Conservation (phyloP, 2,113 vertebrate species). For the Ophthalmolycus amberensis region DNA sequence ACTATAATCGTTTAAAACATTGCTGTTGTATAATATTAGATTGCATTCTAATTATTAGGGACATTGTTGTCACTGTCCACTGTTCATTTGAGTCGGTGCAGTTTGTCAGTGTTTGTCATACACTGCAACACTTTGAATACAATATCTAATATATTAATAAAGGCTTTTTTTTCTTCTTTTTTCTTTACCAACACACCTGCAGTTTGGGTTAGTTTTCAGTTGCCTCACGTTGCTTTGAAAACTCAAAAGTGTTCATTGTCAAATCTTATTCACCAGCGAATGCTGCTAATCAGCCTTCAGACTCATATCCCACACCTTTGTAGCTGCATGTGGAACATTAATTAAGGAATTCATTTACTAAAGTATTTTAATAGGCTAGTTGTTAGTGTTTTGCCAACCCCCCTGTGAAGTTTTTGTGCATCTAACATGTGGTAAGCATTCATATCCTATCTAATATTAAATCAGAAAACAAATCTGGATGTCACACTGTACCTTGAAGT, state of each 20-base stretch:
- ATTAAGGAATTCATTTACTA: slow-evolving; percentile 11
- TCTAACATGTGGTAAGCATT: neutral
- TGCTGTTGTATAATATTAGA: neutral
- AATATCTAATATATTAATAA: neutral
- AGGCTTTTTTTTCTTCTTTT: neutral
- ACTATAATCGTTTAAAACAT: neutral
- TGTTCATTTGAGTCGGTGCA: neutral
- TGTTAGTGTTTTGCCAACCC: slow-evolving; percentile 10
- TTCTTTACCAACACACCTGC: neutral
- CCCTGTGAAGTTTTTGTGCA: neutral
- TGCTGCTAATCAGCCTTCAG: slow-evolving; percentile 24
- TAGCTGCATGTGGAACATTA: slow-evolving; percentile 11
- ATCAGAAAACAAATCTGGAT: slow-evolving; percentile 1
- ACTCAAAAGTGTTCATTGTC: slow-evolving; percentile 17
- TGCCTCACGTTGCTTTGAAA: slow-evolving; percentile 23
- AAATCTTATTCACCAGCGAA: slow-evolving; percentile 24
- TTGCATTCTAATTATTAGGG: neutral
- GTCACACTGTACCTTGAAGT: neutral
- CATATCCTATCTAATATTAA: slow-evolving; percentile 16
- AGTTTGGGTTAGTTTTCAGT: slow-evolving; percentile 1
- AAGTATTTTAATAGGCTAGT: neutral
- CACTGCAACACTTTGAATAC: neutral
- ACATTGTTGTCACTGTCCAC: neutral
- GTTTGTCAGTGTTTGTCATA: neutral
- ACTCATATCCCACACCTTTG: slow-evolving; percentile 7